Percentiles rank a stretch among this genome's conserved stretches.
phyloP scores from a whole-genome alignment of 2,888 invertebrate species.

The Hoplodrina blanda region DNA sequence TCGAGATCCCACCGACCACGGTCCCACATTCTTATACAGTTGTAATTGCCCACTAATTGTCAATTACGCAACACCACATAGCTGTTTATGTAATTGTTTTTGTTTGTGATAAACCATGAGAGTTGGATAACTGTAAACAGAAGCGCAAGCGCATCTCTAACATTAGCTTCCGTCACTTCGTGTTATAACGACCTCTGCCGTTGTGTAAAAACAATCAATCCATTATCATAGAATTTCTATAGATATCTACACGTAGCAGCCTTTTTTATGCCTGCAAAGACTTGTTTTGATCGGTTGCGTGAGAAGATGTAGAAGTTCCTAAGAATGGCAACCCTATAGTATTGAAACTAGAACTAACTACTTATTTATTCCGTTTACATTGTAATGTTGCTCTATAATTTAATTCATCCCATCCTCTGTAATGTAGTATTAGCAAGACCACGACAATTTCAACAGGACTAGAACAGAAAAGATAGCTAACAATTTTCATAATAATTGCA shows the following conservation, averaged over 20 bases:
- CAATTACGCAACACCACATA: slow-evolving; percentile 79
- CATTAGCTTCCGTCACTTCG: slow-evolving; percentile 39
- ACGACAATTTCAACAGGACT: slow-evolving; percentile 28
- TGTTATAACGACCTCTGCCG: slow-evolving; percentile 31
- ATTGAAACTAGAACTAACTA: slow-evolving; percentile 22
- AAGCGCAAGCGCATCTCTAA: slow-evolving; percentile 39
- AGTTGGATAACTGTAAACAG: slow-evolving; percentile 63
- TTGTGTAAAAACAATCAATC: slow-evolving; percentile 37
- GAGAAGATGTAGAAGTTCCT: slow-evolving; percentile 28
- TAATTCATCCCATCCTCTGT: slow-evolving; percentile 36
- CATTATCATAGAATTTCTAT: slow-evolving; percentile 12
- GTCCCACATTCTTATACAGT: slow-evolving; percentile 78
- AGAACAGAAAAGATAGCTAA: slow-evolving; percentile 10
- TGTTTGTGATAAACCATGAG: slow-evolving; percentile 63
- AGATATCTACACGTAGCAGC: not conserved
- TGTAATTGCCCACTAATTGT: slow-evolving; percentile 81
- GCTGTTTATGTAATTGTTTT: slow-evolving; percentile 80
- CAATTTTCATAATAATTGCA: slow-evolving; percentile 6
- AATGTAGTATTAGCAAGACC: slow-evolving; percentile 38
- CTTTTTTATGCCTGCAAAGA: slow-evolving; percentile 2
- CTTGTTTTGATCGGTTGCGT: slow-evolving; percentile 28
- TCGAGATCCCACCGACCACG: slow-evolving; percentile 56
- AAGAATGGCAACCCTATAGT: slow-evolving; percentile 41
- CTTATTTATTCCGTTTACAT: slow-evolving; percentile 14
- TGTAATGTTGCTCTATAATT: slow-evolving; percentile 46